A percentile compares a stretch with the other conserved stretches of the same genome.
These are phyloP conservation scores for Osmoderma eremita DNA, from an alignment of 2,888 invertebrate genomes.

Conservation along the genomic window DNA sequence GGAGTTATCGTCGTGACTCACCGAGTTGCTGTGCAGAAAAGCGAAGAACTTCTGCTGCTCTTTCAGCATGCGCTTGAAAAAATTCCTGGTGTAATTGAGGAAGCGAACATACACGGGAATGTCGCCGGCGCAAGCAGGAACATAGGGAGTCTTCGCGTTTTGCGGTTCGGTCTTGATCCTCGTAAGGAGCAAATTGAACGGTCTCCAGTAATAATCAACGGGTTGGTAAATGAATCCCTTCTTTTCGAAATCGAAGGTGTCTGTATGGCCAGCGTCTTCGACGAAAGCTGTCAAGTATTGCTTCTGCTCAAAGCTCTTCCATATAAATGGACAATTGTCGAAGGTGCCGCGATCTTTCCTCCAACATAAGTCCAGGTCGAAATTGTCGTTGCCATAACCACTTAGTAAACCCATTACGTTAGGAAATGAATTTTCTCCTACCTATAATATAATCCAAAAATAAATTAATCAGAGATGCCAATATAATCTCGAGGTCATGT, in stretches of 20 bases:
- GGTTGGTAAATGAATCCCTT: constrained; percentile 79
- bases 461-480: background rate
- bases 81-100: constrained; percentile 74
- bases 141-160: constrained; percentile 71
- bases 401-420: constrained; percentile 34
- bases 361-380: constrained; percentile 14
- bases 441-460: background rate
- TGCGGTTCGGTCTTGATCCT: constrained; percentile 66
- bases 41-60: constrained; percentile 75
- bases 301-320: constrained; percentile 78
- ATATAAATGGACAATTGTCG: constrained; percentile 83
- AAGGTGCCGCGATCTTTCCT: constrained; percentile 65
- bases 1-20: constrained; percentile 86
- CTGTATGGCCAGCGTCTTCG: constrained; percentile 82
- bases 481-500: too few species aligned
- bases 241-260: constrained; percentile 82
- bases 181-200: constrained; percentile 77
- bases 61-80: constrained; percentile 70
- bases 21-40: constrained; percentile 83
- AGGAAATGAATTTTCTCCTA: constrained; percentile 32
- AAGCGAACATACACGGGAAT: constrained; percentile 75
- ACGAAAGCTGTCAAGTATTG: constrained; percentile 82
- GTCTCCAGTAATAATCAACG: constrained; percentile 84
- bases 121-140: constrained; percentile 75
- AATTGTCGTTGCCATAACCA: background rate